These are phyloP conservation scores for Papilio aristodemus DNA, from an alignment of 1,140 invertebrate species.

Conservation along the genomic window DNA sequence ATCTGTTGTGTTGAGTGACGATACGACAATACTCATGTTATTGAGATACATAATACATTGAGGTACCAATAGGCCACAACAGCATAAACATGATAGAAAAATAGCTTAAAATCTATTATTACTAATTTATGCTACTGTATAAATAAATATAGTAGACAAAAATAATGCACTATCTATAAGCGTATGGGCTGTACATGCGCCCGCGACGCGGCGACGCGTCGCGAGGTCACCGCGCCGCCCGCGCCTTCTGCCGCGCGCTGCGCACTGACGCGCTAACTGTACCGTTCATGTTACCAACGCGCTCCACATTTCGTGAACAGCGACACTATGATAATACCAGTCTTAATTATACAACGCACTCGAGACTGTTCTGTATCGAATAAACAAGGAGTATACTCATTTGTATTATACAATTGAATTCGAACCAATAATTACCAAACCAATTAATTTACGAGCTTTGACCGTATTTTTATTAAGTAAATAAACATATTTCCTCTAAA, in stretches of 20 bases:
- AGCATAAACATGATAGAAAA: too few species aligned
- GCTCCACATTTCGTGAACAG: slow-evolving; percentile 20
- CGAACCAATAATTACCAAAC: not conserved
- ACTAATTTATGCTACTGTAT: too few species aligned
- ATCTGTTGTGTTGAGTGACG: too few species aligned
- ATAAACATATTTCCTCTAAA: too few species aligned
- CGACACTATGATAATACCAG: not conserved
- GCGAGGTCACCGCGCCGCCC: slow-evolving; percentile 55
- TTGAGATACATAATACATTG: too few species aligned
- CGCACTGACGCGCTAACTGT: slow-evolving; percentile 28
- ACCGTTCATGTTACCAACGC: slow-evolving; percentile 8
- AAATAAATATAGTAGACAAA: not conserved
- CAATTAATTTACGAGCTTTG: not conserved
- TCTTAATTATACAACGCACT: not conserved
- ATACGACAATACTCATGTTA: too few species aligned
- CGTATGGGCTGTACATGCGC: slow-evolving; percentile 41
- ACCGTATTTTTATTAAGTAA: too few species aligned
- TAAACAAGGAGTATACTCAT: not conserved
- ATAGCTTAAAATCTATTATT: too few species aligned
- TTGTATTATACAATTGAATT: too few species aligned
- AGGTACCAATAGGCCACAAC: too few species aligned
- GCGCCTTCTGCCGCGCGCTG: slow-evolving; percentile 46
- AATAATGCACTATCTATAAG: slow-evolving; percentile 18
- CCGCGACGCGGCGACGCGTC: slow-evolving; percentile 49
- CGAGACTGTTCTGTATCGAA: not conserved